Evolutionary conservation across 2,888 invertebrate species (phyloP), one percentile per base, ranked within the genome.

Genomic region (Hofmannophila pseudospretella): DNA sequence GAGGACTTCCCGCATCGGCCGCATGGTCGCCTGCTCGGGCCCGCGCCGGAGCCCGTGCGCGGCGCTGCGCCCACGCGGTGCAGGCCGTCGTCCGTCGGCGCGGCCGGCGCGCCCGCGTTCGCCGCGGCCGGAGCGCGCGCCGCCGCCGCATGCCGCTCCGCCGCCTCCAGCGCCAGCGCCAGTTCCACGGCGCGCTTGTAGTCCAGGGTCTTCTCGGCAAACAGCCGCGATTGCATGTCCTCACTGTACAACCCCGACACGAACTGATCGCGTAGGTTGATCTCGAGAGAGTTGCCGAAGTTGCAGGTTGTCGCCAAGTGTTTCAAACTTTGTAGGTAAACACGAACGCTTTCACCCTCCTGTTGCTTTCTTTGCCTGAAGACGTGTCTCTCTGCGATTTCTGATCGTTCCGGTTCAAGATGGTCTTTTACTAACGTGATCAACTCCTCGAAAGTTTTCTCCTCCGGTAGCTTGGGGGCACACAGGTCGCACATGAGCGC

Each of bases 141-240:
- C n/a, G n/a, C n/a, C n/a, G n/a, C n/a, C n/a, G n/a, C n/a, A n/a
- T n/a, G n/a, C n/a, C n/a, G n/a, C n/a, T n/a, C n/a, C n/a, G n/a
- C n/a, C n/a, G n/a, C n/a, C n/a, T n/a, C n/a, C n/a, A n/a, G n/a
- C 8, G 46, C 52, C 9, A 49, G 22, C 36, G 56, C 54, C 30
- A 55, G 39, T 34, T 60, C 55, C 42, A 56, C 52, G 3, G 49
- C 54, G 13, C 39, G 32, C 25, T 47, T 47, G 38, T 53, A 58
- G 13, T 46, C 33, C 1, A 58, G 14, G 0, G 39, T 37, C 12
- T 32, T 38, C 30, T 55, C 59, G 1, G 56, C 52, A 29, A 59
- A 58, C 2, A 62, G 27, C 7, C 57, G 28, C 0, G 47, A 45
- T 16, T 54, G 20, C 49, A 57, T 55, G 0, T 35, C 50, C 7